Conservation (phyloP, 2,888 invertebrate genomes). For the Drosophila setosimentum region DNA sequence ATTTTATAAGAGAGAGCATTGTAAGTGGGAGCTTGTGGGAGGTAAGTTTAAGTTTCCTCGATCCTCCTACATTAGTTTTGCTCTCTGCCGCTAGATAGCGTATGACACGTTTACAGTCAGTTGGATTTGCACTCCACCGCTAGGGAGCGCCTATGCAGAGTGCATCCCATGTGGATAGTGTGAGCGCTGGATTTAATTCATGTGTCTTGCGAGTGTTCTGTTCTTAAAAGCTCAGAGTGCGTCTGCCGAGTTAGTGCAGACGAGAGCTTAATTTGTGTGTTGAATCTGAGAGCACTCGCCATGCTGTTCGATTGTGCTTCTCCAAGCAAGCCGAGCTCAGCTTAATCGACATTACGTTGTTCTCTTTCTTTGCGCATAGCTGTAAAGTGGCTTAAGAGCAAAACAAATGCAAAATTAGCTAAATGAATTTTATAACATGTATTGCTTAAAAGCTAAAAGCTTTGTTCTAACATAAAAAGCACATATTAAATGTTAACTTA, state of each 20-base stretch:
- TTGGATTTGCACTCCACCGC: too few species aligned
- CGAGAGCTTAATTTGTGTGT: too few species aligned
- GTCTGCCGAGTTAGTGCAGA: not conserved
- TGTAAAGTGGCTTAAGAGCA: not conserved
- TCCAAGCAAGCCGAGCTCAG: not conserved
- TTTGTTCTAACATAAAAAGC: not conserved
- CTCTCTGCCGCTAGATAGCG: not conserved
- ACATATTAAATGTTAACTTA: constrained; percentile 2
- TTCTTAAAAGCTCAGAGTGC: not conserved
- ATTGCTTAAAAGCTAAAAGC: not conserved
- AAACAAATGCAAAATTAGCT: not conserved
- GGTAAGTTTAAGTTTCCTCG: not conserved
- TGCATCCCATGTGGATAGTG: not conserved
- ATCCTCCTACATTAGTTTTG: not conserved
- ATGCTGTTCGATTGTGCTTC: too few species aligned
- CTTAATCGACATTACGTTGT: not conserved
- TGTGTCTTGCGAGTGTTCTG: not conserved
- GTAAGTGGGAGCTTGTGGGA: not conserved
- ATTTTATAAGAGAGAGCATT: not conserved
- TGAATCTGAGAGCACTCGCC: too few species aligned
- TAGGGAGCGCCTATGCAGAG: not conserved
- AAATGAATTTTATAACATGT: not conserved
- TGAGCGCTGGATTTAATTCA: not conserved
- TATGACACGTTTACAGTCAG: too few species aligned
- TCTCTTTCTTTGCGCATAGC: not conserved